Conservation (phyloP, 2,797 vertebrate genomes). For the Gambelia wislizenii region DNA sequence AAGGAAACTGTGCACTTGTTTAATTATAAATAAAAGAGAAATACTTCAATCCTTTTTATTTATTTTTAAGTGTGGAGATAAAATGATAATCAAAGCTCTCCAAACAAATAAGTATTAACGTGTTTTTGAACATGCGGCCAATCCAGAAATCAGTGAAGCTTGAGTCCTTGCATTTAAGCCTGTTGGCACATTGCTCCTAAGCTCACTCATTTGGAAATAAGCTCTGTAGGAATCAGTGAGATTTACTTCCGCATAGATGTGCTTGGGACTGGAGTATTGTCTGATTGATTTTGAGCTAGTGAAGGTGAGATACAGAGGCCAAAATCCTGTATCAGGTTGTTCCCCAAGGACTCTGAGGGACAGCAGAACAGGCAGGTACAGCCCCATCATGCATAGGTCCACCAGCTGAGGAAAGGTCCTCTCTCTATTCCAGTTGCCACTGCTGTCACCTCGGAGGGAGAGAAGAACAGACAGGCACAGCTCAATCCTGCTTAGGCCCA, state of each 20-base stretch:
- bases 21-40: constrained; percentile 7
- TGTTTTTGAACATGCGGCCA: not conserved
- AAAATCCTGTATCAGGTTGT: no score
- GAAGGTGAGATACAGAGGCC: not conserved
- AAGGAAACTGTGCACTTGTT: not conserved
- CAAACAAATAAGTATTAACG: constrained; percentile 5
- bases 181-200: not conserved
- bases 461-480: no score
- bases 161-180: constrained; percentile 4
- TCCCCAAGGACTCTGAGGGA: no score
- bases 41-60: constrained; percentile 9
- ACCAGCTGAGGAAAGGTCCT: no score
- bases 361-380: no score
- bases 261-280: not conserved
- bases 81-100: constrained; percentile 11
- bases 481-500: no score
- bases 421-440: no score
- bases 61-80: not conserved
- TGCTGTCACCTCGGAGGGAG: no score
- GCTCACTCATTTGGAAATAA: constrained; percentile 17
- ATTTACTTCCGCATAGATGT: constrained; percentile 2
- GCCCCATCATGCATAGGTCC: no score
- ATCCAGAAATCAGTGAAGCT: not conserved
- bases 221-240: not conserved
- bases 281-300: not conserved